Conservation (phyloP, 1,140 invertebrate species). For the Drosophila sulfurigaster region DNA sequence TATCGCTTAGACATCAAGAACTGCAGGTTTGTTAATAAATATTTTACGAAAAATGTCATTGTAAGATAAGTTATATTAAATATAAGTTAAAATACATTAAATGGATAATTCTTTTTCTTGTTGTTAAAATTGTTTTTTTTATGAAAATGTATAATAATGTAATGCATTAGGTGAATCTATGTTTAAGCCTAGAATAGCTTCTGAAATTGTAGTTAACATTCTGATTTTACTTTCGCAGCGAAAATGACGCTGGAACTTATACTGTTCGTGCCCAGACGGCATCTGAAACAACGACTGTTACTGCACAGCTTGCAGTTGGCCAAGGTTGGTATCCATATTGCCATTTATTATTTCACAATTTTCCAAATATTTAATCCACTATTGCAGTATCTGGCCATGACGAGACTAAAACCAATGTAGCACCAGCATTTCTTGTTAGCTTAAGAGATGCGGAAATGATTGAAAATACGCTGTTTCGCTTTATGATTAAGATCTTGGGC, state of each 20-base stretch:
- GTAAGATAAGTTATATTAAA: too few species aligned
- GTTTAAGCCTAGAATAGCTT: too few species aligned
- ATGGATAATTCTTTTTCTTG: too few species aligned
- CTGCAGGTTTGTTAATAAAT: conserved; percentile 85
- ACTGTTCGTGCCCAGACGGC: conserved; percentile 94
- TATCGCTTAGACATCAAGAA: conserved; percentile 92
- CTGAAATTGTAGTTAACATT: not conserved
- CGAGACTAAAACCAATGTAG: conserved; percentile 89
- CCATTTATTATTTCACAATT: not conserved
- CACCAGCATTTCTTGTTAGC: conserved; percentile 92
- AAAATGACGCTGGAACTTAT: conserved; percentile 95
- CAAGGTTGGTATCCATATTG: conserved; percentile 86
- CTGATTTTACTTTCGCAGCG: conserved; percentile 71
- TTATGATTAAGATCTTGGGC: conserved; percentile 95
- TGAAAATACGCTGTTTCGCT: conserved; percentile 93
- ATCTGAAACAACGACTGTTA: conserved; percentile 92
- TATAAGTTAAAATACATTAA: too few species aligned
- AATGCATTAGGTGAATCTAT: too few species aligned
- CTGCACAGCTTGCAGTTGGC: conserved; percentile 93
- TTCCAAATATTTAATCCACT: not conserved
- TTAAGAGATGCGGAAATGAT: conserved; percentile 95
- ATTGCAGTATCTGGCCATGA: conserved; percentile 86
- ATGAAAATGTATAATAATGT: too few species aligned
- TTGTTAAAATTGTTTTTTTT: too few species aligned
- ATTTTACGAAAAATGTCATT: too few species aligned